Conservation (phyloP, 2,888 invertebrate species). For the Stenichneumon culpator region DNA sequence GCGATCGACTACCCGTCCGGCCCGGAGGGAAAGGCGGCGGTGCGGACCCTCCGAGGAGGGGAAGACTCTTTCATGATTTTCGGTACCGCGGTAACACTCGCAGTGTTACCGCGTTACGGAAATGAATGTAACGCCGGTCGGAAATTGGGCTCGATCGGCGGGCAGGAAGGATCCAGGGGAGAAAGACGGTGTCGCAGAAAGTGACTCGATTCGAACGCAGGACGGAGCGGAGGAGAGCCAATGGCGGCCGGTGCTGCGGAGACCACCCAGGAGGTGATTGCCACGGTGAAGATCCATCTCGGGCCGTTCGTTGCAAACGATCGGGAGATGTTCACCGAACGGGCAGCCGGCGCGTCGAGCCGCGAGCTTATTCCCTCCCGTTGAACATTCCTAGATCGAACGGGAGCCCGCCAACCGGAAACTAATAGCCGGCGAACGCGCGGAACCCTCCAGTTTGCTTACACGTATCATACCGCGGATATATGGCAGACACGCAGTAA, state of each 20-base stretch:
- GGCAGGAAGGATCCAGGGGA: background rate
- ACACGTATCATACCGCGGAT: constrained; percentile 23
- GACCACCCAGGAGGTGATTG: constrained; percentile 83
- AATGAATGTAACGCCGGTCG: background rate
- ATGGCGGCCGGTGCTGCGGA: constrained; percentile 73
- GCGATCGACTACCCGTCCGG: constrained; percentile 18
- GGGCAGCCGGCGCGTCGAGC: constrained; percentile 41
- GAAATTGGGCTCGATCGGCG: background rate
- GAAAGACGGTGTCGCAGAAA: constrained; percentile 52
- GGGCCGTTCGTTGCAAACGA: constrained; percentile 59
- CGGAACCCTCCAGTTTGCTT: constrained; percentile 47
- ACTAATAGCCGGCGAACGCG: constrained; percentile 70
- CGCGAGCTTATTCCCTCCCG: constrained; percentile 62
- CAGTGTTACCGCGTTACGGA: background rate
- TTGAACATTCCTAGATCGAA: constrained; percentile 78
- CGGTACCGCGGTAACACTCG: background rate
- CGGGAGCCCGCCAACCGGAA: constrained; percentile 72
- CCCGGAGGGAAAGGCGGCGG: constrained; percentile 3
- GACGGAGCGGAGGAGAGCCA: constrained; percentile 70
- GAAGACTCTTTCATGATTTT: background rate
- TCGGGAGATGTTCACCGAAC: constrained; percentile 60
- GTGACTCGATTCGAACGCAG: constrained; percentile 69
- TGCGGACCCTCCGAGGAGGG: background rate
- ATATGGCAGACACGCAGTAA: constrained; percentile 28
- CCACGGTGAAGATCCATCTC: constrained; percentile 79